Base-by-base conservation (phyloP, 2,888 invertebrate genomes). In the Hyposoter didymator region DNA sequence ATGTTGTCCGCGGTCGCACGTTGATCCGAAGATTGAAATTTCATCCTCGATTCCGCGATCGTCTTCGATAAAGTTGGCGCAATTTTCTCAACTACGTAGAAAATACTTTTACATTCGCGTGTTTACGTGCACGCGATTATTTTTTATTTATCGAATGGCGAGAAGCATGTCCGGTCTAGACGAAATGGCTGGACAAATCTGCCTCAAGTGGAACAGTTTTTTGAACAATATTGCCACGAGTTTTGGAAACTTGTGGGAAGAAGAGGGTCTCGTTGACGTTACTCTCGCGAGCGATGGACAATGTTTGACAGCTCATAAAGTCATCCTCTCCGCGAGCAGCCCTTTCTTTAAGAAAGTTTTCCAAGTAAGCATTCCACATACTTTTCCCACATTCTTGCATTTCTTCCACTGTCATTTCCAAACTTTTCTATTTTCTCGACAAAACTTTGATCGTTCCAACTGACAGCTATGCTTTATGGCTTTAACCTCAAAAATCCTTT, bases 201-300 rank as follows among this genome's bases (percentile, higher is more conserved):
- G 96, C 93, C 94, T 96, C 86, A 96, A 96, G 92, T 96, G 96
- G 96, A 96, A 96, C 93, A 96, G 96, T 85, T 96, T 95, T 93
- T 95, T 96, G 90, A 95, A 94, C 91, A 96, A 96, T 91, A 96
- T 96, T 92, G 93, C 96, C 86, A 94, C 94, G 80, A 96, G 96
- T 88, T 96, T 96, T 88, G 96, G 96, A 91, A 95, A 95, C 90
- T 93, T 96, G 83, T 96, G 94, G 94, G 95, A 95, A 92, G 96
- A 96, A 91, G 96, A 96, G 92, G 95, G 95, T 59, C 94, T 96
- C 90, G 95, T 96, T 45, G 96, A 96, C 92, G 96, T 96, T 83
- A 96, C 96, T 84, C 94, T 96, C 88, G 96, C 96, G 69, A 96
- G 96, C 83, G 96, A 96, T 91, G 96, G 96, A 80, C 95, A 95